Evolutionary conservation across 2,888 invertebrate species (phyloP).

Genomic region (Palloptera scutellata): DNA sequence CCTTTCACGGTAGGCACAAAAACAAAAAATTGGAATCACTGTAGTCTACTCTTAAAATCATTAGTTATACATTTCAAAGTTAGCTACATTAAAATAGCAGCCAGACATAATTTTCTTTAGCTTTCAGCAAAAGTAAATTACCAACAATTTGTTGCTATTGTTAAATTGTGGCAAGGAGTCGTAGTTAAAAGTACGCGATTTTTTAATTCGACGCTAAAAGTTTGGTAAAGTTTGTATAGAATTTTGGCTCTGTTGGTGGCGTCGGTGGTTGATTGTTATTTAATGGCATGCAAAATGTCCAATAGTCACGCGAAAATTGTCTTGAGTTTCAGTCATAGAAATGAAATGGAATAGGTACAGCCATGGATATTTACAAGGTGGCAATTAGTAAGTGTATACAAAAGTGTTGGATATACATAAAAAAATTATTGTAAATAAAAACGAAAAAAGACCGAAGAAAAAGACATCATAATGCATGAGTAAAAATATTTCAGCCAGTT

Average conservation of each 20-base stretch:
- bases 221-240: neutral
- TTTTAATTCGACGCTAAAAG: constrained; percentile 28
- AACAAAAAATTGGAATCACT: neutral
- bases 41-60: constrained; percentile 14
- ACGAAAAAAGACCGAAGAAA: too few species aligned
- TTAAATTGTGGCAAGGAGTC: constrained; percentile 35
- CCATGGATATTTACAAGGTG: too few species aligned
- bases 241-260: neutral
- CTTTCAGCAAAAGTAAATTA: constrained; percentile 17
- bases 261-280: constrained; percentile 11
- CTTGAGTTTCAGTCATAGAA: too few species aligned
- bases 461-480: too few species aligned
- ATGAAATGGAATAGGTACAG: too few species aligned
- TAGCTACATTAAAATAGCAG: constrained; percentile 13
- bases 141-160: constrained; percentile 4
- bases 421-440: too few species aligned
- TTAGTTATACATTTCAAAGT: constrained; percentile 18
- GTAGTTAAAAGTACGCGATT: constrained; percentile 30
- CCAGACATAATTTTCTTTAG: neutral
- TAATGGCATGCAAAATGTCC: constrained; percentile 32
- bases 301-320: constrained; percentile 33
- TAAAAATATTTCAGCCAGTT: too few species aligned
- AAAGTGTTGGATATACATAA: too few species aligned
- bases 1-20: too few species aligned
- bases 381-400: too few species aligned